Percentiles rank a stretch among this genome's conserved stretches.
These are phyloP conservation scores for Pyralis farinalis DNA, from an alignment of 2,888 invertebrate species.

Conservation along the genomic window DNA sequence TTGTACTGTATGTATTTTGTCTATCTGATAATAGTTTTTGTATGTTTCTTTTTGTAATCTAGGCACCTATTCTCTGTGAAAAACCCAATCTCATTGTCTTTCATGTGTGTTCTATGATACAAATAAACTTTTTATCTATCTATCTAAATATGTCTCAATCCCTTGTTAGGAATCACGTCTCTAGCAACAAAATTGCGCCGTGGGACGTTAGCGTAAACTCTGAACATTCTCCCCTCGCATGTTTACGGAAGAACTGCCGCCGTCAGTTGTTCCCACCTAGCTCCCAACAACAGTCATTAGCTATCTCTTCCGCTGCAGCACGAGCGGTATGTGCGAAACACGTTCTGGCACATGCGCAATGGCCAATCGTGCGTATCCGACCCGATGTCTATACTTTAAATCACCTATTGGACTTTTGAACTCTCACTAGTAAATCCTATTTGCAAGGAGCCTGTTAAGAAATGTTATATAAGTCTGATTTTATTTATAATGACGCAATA, in stretches of 20 bases:
- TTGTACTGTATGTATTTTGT: too few relatives aligned
- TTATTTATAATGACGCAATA: too few relatives aligned
- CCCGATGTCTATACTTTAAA: conserved; percentile 11
- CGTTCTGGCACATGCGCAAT: conserved; percentile 49
- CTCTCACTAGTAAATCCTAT: conserved; percentile 10
- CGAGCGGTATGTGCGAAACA: conserved; percentile 31
- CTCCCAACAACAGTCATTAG: conserved; percentile 36
- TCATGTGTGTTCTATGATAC: too few relatives aligned
- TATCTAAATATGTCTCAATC: not conserved
- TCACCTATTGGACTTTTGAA: conserved; percentile 22
- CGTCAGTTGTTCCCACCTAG: conserved; percentile 26
- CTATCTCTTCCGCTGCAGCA: conserved; percentile 27
- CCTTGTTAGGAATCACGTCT: not conserved
- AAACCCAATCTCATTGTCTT: too few relatives aligned
- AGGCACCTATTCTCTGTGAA: too few relatives aligned
- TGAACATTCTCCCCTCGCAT: conserved; percentile 16
- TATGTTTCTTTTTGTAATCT: too few relatives aligned
- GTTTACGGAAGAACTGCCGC: conserved; percentile 24
- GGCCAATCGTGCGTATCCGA: conserved; percentile 47
- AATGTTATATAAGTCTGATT: too few relatives aligned
- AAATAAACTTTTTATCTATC: too few relatives aligned
- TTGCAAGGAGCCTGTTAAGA: too few relatives aligned
- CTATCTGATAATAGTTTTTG: too few relatives aligned
- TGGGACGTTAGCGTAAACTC: not conserved
- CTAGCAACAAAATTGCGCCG: conserved; percentile 2